phyloP scores from a whole-genome alignment of 2,888 invertebrate genomes.

The Phania funesta region DNA sequence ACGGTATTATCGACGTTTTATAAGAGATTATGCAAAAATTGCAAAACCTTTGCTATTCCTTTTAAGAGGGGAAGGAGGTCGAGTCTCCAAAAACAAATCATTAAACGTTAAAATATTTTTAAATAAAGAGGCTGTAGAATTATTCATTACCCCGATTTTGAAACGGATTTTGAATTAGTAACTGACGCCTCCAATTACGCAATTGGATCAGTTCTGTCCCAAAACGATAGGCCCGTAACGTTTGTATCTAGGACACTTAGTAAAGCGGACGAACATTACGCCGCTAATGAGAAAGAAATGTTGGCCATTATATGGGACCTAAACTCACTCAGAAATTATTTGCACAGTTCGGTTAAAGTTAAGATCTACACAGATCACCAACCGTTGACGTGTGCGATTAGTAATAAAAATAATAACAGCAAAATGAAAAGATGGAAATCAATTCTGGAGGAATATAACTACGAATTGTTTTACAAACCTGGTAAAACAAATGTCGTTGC shows the following conservation, averaged over 20 bases:
- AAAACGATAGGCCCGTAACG: too few species aligned
- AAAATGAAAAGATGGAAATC: constrained; percentile 7
- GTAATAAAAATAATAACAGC: background rate
- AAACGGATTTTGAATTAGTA: background rate
- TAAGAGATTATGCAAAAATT: background rate
- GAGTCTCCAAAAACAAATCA: background rate
- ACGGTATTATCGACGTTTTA: background rate
- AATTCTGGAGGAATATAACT: background rate
- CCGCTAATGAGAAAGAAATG: constrained; percentile 2
- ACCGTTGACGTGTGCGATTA: background rate
- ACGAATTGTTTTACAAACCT: background rate
- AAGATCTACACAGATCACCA: background rate
- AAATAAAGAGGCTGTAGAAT: background rate
- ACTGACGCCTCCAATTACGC: background rate
- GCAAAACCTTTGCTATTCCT: background rate
- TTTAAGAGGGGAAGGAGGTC: background rate
- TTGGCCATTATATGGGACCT: background rate
- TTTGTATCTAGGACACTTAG: too few species aligned
- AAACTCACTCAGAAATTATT: background rate
- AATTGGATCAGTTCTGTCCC: background rate
- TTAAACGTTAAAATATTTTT: background rate
- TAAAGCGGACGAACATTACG: too few species aligned
- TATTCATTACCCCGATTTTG: too few species aligned
- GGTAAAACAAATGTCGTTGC: background rate
- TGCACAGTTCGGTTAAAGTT: background rate